Percentiles rank a stretch among this genome's conserved stretches.
Conservation (phyloP, 2,888 invertebrate species). For the Apoderus coryli region DNA sequence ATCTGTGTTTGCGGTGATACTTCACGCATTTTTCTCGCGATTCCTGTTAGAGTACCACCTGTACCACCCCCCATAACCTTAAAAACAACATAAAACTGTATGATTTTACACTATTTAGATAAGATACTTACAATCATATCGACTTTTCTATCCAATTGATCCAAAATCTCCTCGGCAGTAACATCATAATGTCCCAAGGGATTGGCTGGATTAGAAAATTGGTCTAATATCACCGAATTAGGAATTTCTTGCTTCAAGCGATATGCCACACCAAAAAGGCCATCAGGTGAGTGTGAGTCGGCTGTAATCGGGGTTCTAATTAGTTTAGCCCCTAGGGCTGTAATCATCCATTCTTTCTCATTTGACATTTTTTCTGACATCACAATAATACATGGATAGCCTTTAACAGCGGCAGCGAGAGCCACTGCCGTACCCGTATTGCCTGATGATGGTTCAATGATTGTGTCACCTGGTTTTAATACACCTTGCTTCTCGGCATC, state of each 20-base stretch:
- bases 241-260: conserved; percentile 72
- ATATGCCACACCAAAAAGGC: conserved; percentile 78
- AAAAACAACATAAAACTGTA: too few species aligned
- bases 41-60: conserved; percentile 85
- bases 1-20: conserved; percentile 60
- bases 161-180: conserved; percentile 84
- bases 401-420: conserved; percentile 78
- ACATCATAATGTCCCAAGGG: conserved; percentile 93
- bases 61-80: conserved; percentile 76
- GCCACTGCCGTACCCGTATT: conserved; percentile 85
- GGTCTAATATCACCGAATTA: conserved; percentile 82
- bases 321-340: conserved; percentile 85
- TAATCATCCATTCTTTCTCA: conserved; percentile 84
- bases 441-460: conserved; percentile 90
- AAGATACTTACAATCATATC: conserved; percentile 67
- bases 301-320: conserved; percentile 92
- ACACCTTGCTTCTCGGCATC: conserved; percentile 81
- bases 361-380: conserved; percentile 99
- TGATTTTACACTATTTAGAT: too few species aligned
- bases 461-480: conserved; percentile 76
- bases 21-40: conserved; percentile 76
- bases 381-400: conserved; percentile 91
- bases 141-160: conserved; percentile 62
- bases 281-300: conserved; percentile 70
- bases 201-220: conserved; percentile 55